Conservation (phyloP, 2,797 vertebrate genomes). For the Sus cebifrons region DNA sequence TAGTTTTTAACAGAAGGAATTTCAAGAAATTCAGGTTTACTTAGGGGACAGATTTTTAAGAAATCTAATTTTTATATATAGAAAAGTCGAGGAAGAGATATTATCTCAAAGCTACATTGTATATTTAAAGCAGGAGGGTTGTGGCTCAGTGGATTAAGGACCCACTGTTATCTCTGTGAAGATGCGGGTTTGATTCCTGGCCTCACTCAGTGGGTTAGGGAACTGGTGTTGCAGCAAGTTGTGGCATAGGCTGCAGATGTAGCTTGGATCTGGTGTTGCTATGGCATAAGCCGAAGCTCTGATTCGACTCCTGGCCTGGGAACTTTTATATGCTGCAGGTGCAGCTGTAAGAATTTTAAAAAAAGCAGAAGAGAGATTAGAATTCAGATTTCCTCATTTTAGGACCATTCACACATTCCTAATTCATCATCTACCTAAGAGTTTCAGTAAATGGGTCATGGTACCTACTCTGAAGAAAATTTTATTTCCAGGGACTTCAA, state of each 20-base stretch:
- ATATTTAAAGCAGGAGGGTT: not conserved
- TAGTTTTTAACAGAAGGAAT: conserved; percentile 4
- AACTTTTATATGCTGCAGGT: too few species aligned
- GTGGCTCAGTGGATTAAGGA: too few species aligned
- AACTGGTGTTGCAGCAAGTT: too few species aligned
- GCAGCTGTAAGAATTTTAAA: too few species aligned
- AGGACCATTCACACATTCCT: not conserved
- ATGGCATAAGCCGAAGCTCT: too few species aligned
- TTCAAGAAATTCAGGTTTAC: not conserved
- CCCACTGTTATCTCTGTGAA: too few species aligned
- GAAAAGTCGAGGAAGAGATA: not conserved
- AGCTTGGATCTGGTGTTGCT: too few species aligned
- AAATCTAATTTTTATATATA: not conserved
- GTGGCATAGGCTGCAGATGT: too few species aligned
- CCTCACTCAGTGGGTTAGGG: too few species aligned
- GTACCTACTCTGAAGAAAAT: not conserved
- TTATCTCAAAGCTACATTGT: not conserved
- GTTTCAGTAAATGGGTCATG: not conserved
- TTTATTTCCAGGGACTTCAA: not conserved
- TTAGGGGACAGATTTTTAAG: not conserved
- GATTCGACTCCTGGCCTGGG: too few species aligned
- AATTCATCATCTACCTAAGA: not conserved
- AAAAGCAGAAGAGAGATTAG: not conserved
- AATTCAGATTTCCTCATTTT: conserved; percentile 29
- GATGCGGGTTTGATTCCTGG: too few species aligned